phyloP scores from a whole-genome alignment of 2,113 vertebrate species.

The Gasterosteus aculeatus region DNA sequence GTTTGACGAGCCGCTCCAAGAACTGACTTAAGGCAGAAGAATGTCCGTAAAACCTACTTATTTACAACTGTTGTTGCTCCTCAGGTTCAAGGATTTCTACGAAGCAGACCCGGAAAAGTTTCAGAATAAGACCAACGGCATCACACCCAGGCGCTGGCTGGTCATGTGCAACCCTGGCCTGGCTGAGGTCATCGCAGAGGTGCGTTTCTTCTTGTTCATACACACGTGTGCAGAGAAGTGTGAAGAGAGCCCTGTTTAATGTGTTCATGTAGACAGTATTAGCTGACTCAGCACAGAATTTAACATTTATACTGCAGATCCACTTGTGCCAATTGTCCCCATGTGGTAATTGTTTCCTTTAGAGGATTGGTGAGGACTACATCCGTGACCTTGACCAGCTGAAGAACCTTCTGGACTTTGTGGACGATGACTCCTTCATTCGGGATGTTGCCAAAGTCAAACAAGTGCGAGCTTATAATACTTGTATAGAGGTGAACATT shows the following conservation, averaged over 20 bases:
- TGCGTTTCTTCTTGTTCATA: conserved; percentile 33
- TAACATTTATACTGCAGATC: neutral
- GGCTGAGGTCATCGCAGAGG: conserved; percentile 92
- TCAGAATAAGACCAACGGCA: conserved; percentile 95
- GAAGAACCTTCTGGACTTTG: conserved; percentile 83
- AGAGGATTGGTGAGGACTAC: conserved; percentile 90
- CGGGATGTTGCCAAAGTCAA: conserved; percentile 90
- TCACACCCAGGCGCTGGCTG: conserved; percentile 92
- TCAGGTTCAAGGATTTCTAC: conserved; percentile 92
- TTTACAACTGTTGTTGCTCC: neutral
- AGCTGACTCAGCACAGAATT: neutral
- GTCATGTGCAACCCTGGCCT: conserved; percentile 91
- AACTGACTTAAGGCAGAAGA: neutral
- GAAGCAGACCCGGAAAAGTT: conserved; percentile 91
- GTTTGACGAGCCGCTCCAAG: neutral
- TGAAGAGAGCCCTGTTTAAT: neutral
- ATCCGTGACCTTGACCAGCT: conserved; percentile 87
- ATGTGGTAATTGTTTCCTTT: neutral
- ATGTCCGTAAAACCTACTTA: neutral
- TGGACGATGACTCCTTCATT: conserved; percentile 88
- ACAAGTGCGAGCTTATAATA: conserved; percentile 77
- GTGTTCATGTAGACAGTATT: neutral
- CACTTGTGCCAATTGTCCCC: no score
- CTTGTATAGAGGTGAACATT: fast-evolving
- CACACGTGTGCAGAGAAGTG: neutral